These are phyloP conservation scores for Helicoverpa assulta DNA, from an alignment of 2,888 invertebrate species.

Conservation along the genomic window DNA sequence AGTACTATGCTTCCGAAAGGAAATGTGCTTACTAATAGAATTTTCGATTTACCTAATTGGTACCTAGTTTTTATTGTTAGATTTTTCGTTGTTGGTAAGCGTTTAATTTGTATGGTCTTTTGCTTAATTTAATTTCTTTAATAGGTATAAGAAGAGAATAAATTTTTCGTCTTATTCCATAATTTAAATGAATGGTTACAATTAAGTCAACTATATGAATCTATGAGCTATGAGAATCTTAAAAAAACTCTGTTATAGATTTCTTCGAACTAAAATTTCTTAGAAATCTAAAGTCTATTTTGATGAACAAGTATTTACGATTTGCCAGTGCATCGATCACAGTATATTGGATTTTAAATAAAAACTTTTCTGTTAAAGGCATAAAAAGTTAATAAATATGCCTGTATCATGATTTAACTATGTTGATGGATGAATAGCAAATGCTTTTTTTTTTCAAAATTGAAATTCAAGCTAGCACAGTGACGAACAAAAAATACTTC, in stretches of 20 bases:
- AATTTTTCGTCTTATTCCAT: too few species aligned
- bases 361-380: neutral
- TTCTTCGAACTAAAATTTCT: neutral
- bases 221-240: too few species aligned
- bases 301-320: neutral
- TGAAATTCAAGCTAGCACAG: conserved; percentile 3
- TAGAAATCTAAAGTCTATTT: neutral
- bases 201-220: too few species aligned
- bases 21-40: too few species aligned
- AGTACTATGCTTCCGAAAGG: neutral
- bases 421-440: neutral
- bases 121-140: too few species aligned
- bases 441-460: conserved; percentile 16
- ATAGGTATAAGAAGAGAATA: too few species aligned
- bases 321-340: neutral
- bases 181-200: too few species aligned
- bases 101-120: too few species aligned
- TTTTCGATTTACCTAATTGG: too few species aligned
- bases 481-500: conserved; percentile 14
- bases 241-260: too few species aligned
- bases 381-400: conserved; percentile 2
- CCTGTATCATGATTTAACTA: neutral
- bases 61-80: too few species aligned
- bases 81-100: too few species aligned
- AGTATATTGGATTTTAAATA: neutral